A percentile compares a stretch with the other conserved stretches of the same genome.
phyloP scores from a whole-genome alignment of 2,888 invertebrate genomes.

The Herminia tarsipennalis region DNA sequence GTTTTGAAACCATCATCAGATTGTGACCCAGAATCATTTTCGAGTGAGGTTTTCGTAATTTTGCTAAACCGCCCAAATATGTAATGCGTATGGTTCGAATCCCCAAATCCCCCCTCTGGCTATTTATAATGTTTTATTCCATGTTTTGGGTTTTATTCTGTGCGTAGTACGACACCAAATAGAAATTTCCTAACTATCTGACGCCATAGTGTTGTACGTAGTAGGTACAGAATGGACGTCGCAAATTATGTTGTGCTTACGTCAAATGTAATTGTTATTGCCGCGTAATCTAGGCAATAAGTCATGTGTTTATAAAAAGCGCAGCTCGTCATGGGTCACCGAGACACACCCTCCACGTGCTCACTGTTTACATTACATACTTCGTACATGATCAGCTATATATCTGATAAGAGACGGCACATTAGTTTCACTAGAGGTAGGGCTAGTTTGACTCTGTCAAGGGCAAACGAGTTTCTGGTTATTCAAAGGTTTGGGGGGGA shows the following conservation, averaged over 20 bases:
- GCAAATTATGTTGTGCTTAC: conserved; percentile 15
- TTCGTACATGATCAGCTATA: conserved; percentile 7
- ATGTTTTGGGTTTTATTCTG: too few species aligned
- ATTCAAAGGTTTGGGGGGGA: too few species aligned
- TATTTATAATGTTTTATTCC: too few species aligned
- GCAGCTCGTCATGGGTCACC: conserved; percentile 38
- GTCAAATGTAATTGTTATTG: conserved; percentile 42
- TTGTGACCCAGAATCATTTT: too few species aligned
- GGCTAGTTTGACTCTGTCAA: conserved; percentile 8
- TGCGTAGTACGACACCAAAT: too few species aligned
- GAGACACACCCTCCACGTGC: conserved; percentile 55
- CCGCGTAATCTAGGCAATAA: conserved; percentile 4
- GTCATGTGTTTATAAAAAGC: conserved; percentile 41
- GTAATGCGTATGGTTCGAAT: too few species aligned
- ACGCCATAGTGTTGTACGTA: background rate
- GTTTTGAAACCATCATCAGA: too few species aligned
- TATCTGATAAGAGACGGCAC: background rate
- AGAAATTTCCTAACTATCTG: too few species aligned
- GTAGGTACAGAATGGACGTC: background rate
- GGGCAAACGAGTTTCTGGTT: too few species aligned
- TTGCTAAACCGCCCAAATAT: too few species aligned
- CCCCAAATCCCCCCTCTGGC: too few species aligned
- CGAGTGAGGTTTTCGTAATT: too few species aligned
- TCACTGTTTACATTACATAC: conserved; percentile 31
- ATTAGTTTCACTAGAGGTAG: conserved; percentile 9